Evolutionary conservation across 2,113 vertebrate genomes (phyloP).

Genomic region (rat (Rattus norvegicus)): GRCr8 NC_086031.1:40168501-40169000

Average conservation of each 20-base stretch:
- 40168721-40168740: constrained; percentile 55
- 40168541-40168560: constrained; percentile 70
- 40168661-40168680: constrained; percentile 79
- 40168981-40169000: constrained; percentile 24
- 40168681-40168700: constrained; percentile 78
- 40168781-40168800: constrained; percentile 56
- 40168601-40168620: constrained; percentile 81
- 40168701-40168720: constrained; percentile 72
- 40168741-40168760: constrained; percentile 53
- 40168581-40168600: constrained; percentile 80
- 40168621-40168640: constrained; percentile 73
- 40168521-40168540: constrained; percentile 72
- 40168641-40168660: constrained; percentile 82
- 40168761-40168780: constrained; percentile 42
- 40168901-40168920: constrained; percentile 52
- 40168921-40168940: constrained; percentile 22
- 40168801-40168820: constrained; percentile 76
- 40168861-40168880: constrained; percentile 76
- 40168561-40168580: constrained; percentile 63
- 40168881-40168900: constrained; percentile 57
- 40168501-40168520: constrained; percentile 26
- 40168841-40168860: constrained; percentile 75
- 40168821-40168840: constrained; percentile 78
- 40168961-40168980: constrained; percentile 30
- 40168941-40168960: constrained; percentile 55